Conservation (phyloP, 2,888 invertebrate genomes). For the Conchocele bisecta region DNA sequence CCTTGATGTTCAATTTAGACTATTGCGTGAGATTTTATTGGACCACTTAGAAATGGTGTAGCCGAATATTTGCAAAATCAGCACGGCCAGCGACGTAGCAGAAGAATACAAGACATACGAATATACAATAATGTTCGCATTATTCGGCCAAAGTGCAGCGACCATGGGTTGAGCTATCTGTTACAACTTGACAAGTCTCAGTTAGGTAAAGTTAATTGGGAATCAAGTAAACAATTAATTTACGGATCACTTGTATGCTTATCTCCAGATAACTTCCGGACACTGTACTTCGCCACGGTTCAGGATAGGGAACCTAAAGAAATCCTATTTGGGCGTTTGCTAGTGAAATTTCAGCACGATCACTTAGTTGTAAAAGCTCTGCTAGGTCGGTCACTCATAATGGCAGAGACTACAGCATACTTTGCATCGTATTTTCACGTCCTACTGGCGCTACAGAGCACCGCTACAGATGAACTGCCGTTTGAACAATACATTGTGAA, state of each 20-base stretch:
- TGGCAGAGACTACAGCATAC: constrained; percentile 91
- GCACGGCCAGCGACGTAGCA: not conserved
- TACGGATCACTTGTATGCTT: constrained; percentile 89
- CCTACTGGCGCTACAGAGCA: constrained; percentile 87
- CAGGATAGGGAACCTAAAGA: constrained; percentile 52
- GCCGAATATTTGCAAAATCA: constrained; percentile 83
- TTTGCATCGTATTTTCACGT: constrained; percentile 92
- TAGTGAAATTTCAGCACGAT: constrained; percentile 57
- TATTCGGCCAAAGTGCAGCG: constrained; percentile 48
- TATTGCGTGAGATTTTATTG: constrained; percentile 90
- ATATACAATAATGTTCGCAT: constrained; percentile 72
- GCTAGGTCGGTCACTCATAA: constrained; percentile 79
- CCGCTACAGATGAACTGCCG: constrained; percentile 77
- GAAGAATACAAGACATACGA: constrained; percentile 55
- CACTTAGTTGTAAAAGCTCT: constrained; percentile 14
- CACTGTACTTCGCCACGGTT: constrained; percentile 87
- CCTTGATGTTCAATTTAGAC: constrained; percentile 89
- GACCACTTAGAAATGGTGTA: constrained; percentile 88
- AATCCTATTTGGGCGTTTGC: no score
- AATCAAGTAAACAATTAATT: constrained; percentile 86
- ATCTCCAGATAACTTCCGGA: constrained; percentile 87
- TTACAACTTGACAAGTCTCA: constrained; percentile 55
- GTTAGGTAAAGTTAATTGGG: constrained; percentile 77
- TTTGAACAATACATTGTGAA: constrained; percentile 60
- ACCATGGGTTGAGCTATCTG: constrained; percentile 63